A percentile compares a stretch with the other conserved stretches of the same genome.
Evolutionary conservation across 1,140 invertebrate genomes (phyloP).

Genomic region (Drosophila miranda): DNA sequence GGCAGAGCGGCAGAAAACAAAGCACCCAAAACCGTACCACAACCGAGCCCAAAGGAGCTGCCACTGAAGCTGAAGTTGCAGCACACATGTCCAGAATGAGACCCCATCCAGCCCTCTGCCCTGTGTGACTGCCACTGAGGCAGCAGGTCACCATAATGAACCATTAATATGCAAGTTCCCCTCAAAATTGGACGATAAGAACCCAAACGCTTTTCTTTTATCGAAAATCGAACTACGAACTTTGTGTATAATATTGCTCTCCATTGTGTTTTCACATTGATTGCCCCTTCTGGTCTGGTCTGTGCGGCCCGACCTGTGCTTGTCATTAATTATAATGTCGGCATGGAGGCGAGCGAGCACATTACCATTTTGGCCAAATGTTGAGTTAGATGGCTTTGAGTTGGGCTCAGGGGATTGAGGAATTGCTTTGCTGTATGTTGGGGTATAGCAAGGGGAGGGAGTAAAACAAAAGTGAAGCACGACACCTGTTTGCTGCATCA

Average conservation of each 20-base stretch:
- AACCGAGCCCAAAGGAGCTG: constrained; percentile 53
- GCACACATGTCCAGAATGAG: constrained; percentile 18
- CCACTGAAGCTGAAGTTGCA: constrained; percentile 28
- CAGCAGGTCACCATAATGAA: constrained; percentile 77
- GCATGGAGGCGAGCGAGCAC: constrained; percentile 56
- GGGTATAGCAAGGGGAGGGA: background rate
- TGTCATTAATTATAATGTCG: constrained; percentile 79
- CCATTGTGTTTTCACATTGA: constrained; percentile 62
- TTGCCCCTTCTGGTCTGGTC: constrained; percentile 31
- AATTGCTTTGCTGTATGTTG: background rate
- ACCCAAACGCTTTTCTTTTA: constrained; percentile 44
- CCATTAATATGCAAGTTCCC: constrained; percentile 74
- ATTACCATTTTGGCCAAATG: constrained; percentile 69
- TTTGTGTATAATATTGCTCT: constrained; percentile 29
- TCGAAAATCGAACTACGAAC: constrained; percentile 62
- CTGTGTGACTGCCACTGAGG: constrained; percentile 26
- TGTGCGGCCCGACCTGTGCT: constrained; percentile 27
- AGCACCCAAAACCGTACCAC: constrained; percentile 35
- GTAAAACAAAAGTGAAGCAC: background rate
- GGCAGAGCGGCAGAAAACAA: constrained; percentile 64
- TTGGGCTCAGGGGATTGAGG: constrained; percentile 7
- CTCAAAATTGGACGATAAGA: constrained; percentile 35
- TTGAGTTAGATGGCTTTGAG: constrained; percentile 59
- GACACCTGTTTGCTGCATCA: constrained; percentile 28
- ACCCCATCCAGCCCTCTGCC: constrained; percentile 10